Conservation (phyloP, 1,140 invertebrate genomes). For the Ylistrum balloti region DNA sequence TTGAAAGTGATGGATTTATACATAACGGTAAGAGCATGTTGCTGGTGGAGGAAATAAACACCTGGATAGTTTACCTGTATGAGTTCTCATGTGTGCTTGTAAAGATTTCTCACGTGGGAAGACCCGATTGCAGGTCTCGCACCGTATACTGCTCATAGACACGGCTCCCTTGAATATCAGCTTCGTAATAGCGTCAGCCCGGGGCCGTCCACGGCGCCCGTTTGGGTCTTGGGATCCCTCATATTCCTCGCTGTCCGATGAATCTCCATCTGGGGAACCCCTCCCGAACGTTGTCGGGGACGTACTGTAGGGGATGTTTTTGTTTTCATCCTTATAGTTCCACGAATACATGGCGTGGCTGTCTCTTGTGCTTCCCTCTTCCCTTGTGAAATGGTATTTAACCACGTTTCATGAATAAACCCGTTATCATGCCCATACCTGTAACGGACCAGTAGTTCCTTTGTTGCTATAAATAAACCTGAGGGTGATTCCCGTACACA, state of each 20-base stretch:
- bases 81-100: conserved; percentile 91
- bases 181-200: conserved; percentile 88
- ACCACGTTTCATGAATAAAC: conserved; percentile 60
- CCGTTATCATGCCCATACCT: conserved; percentile 59
- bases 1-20: conserved; percentile 22
- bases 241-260: conserved; percentile 67
- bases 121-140: conserved; percentile 88
- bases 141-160: conserved; percentile 89
- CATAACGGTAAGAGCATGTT: background rate
- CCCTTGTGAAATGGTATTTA: conserved; percentile 57
- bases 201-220: conserved; percentile 85
- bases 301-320: conserved; percentile 52
- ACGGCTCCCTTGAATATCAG: conserved; percentile 89
- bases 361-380: conserved; percentile 52
- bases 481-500: conserved; percentile 45
- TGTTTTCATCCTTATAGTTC: conserved; percentile 53
- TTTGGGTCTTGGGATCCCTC: conserved; percentile 59
- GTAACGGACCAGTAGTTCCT: conserved; percentile 59
- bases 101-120: conserved; percentile 92
- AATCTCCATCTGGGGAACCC: conserved; percentile 71
- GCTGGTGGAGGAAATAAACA: conserved; percentile 12
- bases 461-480: conserved; percentile 58
- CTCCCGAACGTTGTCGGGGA: conserved; percentile 66
- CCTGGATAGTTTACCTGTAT: conserved; percentile 86
- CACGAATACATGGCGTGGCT: conserved; percentile 56